phyloP scores from a whole-genome alignment of 2,888 invertebrate genomes.

The Drosophila mimica region DNA sequence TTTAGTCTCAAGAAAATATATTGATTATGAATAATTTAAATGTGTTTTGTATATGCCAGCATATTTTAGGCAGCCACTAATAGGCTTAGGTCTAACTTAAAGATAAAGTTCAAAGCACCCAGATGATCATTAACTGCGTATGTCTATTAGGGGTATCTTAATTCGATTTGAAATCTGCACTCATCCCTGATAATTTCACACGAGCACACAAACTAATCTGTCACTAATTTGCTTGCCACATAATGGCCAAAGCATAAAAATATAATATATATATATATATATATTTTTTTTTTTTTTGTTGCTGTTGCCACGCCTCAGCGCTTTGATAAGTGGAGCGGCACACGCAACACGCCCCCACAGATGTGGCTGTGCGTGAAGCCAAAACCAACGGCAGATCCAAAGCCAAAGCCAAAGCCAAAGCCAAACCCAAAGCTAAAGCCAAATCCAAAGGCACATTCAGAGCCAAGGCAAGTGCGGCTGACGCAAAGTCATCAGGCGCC shows the following conservation, averaged over 20 bases:
- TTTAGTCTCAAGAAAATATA: not conserved
- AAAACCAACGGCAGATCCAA: not conserved
- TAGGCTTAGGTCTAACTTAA: not conserved
- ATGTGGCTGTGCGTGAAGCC: conserved; percentile 20
- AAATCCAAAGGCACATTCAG: not conserved
- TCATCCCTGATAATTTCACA: conserved; percentile 10
- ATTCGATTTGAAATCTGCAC: conserved; percentile 13
- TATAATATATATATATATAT: conserved; percentile 29
- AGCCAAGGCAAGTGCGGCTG: conserved; percentile 36
- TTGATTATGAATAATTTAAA: not conserved
- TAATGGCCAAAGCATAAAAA: conserved; percentile 40
- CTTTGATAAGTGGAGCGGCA: conserved; percentile 32
- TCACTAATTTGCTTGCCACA: conserved; percentile 50
- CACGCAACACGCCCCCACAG: conserved; percentile 60
- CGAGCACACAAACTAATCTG: conserved; percentile 36
- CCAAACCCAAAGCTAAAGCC: conserved; percentile 7
- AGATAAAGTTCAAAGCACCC: not conserved
- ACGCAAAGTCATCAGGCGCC: conserved; percentile 73
- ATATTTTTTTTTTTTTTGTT: conserved; percentile 27
- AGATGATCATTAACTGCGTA: conserved; percentile 3
- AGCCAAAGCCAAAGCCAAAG: not conserved
- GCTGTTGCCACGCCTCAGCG: conserved; percentile 57
- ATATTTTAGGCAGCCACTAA: not conserved
- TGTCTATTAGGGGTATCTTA: conserved; percentile 3
- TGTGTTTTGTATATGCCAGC: not conserved